Evolutionary conservation across 2,888 invertebrate species (phyloP).

Genomic region (Brachypalpus laphriformis): DNA sequence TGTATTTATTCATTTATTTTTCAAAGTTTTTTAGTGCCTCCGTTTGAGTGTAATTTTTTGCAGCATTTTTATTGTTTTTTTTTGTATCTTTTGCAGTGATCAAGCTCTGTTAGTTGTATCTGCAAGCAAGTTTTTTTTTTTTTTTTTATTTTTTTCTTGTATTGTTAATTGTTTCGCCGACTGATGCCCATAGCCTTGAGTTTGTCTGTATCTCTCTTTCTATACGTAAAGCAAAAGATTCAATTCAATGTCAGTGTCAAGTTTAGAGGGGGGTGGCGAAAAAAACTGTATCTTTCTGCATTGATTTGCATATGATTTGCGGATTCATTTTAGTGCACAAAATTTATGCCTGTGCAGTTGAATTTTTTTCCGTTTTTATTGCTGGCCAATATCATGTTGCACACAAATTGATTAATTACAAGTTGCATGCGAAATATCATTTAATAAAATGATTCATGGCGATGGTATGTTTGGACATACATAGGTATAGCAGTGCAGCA

Average conservation of each 20-base stretch:
- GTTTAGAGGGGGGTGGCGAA: not conserved
- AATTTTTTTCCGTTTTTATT: not conserved
- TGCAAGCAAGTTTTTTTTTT: not conserved
- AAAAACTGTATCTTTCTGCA: conserved; percentile 48
- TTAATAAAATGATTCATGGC: conserved; percentile 54
- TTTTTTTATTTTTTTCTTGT: conserved; percentile 15
- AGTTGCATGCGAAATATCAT: conserved; percentile 53
- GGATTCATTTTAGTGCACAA: conserved; percentile 3
- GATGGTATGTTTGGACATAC: conserved; percentile 29
- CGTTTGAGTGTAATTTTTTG: not conserved
- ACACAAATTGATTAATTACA: conserved; percentile 56
- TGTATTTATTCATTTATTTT: conserved; percentile 68
- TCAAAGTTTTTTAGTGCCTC: conserved; percentile 26
- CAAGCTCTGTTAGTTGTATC: conserved; percentile 30
- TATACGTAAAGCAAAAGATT: conserved; percentile 21
- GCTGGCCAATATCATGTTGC: conserved; percentile 42
- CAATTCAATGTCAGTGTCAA: conserved; percentile 72
- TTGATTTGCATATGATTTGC: conserved; percentile 63
- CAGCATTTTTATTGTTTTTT: conserved; percentile 15
- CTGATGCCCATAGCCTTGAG: conserved; percentile 71
- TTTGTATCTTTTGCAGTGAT: conserved; percentile 21
- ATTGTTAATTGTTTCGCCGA: conserved; percentile 37
- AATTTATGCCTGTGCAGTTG: conserved; percentile 27
- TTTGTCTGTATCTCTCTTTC: conserved; percentile 17
- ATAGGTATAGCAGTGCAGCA: not conserved